Conservation (phyloP, 1,140 invertebrate genomes). For the Caerostris extrusa region DNA sequence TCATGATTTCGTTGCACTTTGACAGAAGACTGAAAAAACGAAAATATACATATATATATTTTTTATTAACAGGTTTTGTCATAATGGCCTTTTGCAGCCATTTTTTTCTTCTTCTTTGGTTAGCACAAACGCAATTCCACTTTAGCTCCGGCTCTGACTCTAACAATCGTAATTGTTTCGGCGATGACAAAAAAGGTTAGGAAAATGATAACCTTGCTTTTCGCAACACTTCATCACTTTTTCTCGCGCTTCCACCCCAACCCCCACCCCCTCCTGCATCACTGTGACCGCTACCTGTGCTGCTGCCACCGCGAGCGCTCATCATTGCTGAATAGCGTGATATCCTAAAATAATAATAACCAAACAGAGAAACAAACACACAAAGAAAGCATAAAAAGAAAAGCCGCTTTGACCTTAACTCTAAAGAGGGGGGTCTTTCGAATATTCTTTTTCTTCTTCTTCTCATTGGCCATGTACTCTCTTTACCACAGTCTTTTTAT, state of each 20-base stretch:
- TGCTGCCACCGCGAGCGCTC: constrained; percentile 18
- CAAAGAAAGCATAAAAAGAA: constrained; percentile 32
- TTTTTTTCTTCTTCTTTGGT: too few relatives aligned
- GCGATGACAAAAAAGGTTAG: constrained; percentile 43
- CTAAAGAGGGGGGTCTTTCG: not conserved
- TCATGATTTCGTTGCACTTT: too few relatives aligned
- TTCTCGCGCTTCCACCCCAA: not conserved
- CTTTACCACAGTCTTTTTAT: not conserved
- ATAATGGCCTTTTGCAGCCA: too few relatives aligned
- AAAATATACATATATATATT: too few relatives aligned
- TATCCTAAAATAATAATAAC: constrained; percentile 56
- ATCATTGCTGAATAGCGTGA: constrained; percentile 53
- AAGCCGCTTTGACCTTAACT: constrained; percentile 27
- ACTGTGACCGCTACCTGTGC: not conserved
- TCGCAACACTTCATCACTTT: constrained; percentile 48
- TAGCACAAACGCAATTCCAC: not conserved
- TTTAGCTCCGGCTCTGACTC: constrained; percentile 23
- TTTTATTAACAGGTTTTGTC: too few relatives aligned
- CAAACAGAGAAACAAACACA: constrained; percentile 55
- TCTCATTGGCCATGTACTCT: not conserved
- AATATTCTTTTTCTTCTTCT: not conserved
- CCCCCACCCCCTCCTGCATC: not conserved
- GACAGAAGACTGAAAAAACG: too few relatives aligned
- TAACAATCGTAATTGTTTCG: constrained; percentile 52
- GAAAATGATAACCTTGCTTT: constrained; percentile 65